These are phyloP conservation scores for Poeciliopsis turneri DNA, from an alignment of 2,797 vertebrate genomes.

Conservation along the genomic window DNA sequence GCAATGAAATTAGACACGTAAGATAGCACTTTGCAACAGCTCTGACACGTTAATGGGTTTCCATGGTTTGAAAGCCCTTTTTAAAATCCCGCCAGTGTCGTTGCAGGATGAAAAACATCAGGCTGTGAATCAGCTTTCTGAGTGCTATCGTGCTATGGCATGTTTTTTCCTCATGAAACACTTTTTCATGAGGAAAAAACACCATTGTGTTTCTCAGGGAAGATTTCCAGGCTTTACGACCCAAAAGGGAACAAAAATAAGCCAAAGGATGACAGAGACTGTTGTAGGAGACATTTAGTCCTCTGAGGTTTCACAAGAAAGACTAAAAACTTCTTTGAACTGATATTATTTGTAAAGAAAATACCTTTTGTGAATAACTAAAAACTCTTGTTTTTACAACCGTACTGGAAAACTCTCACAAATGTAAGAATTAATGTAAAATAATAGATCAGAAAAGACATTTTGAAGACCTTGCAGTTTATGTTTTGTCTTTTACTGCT, in stretches of 20 bases:
- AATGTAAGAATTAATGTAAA: conserved; percentile 8
- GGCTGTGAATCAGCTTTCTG: conserved; percentile 31
- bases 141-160: conserved; percentile 25
- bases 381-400: conserved; percentile 6
- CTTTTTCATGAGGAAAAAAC: conserved; percentile 27
- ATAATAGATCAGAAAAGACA: not conserved
- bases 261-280: conserved; percentile 26
- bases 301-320: conserved; percentile 14
- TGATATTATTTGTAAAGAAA: conserved; percentile 25
- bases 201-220: conserved; percentile 16
- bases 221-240: conserved; percentile 23
- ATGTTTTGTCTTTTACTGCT: not conserved
- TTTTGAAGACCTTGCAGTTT: not conserved
- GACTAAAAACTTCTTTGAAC: conserved; percentile 6
- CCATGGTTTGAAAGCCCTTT: conserved; percentile 43
- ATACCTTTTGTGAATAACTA: conserved; percentile 43
- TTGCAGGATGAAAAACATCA: conserved; percentile 1
- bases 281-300: conserved; percentile 15
- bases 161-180: not conserved
- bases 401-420: not conserved
- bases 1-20: conserved; percentile 54
- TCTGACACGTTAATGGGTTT: conserved; percentile 73
- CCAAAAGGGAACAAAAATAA: conserved; percentile 10
- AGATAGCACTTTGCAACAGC: conserved; percentile 19
- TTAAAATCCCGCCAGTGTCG: conserved; percentile 25